A percentile compares a stretch with the other conserved stretches of the same genome.
phyloP scores from a whole-genome alignment of 2,888 invertebrate genomes.

The Hemistola chrysoprasaria region DNA sequence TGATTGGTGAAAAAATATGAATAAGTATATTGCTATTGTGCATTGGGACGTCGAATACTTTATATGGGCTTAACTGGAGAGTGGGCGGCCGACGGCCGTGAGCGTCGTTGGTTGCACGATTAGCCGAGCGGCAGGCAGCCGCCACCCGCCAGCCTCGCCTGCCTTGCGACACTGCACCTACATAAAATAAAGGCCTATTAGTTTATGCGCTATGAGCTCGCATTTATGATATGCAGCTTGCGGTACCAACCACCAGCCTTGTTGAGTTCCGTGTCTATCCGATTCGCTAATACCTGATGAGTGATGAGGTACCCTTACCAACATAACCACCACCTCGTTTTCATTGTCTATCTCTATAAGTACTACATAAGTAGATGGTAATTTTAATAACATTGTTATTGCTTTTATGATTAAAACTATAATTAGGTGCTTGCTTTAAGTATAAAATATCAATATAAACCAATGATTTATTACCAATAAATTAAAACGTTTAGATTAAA shows the following conservation, averaged over 20 bases:
- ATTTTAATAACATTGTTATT: no score
- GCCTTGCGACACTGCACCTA: conserved; percentile 63
- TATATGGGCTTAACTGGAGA: conserved; percentile 76
- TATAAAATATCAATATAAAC: no score
- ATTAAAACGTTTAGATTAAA: conserved; percentile 23
- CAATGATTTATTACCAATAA: no score
- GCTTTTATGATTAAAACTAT: no score
- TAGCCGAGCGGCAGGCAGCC: conserved; percentile 56
- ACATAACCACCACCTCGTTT: no score
- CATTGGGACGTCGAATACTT: conserved; percentile 63
- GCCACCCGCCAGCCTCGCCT: conserved; percentile 48
- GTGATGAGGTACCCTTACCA: conserved; percentile 14
- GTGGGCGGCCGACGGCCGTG: conserved; percentile 79
- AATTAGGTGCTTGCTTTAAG: no score
- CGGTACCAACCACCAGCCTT: conserved; percentile 1
- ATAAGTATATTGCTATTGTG: conserved; percentile 69
- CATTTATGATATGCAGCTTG: conserved; percentile 29
- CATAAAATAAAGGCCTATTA: conserved; percentile 57
- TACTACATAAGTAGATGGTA: no score
- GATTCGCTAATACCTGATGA: conserved; percentile 12
- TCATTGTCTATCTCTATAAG: no score
- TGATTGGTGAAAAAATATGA: conserved; percentile 70
- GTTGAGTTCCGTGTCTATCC: no score
- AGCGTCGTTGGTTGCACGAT: conserved; percentile 65
- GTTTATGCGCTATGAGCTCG: conserved; percentile 27